Evolutionary conservation across 2,797 vertebrate species (phyloP).

Genomic region (Cottoperca gobio): DNA sequence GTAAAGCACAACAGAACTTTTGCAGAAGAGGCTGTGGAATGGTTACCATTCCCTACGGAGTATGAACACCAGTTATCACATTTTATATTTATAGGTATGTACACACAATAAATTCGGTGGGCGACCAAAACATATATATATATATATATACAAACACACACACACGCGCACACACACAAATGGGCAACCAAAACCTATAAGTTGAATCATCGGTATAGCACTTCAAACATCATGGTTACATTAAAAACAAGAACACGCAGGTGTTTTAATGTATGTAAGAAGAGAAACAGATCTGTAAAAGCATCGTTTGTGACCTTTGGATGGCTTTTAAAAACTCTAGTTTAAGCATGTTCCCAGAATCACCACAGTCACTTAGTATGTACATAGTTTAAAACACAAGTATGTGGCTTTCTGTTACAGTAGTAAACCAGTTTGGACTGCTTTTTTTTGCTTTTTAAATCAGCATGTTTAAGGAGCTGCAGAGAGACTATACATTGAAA

Average conservation of each 20-base stretch:
- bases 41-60: slow-evolving; percentile 25
- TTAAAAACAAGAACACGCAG: slow-evolving; percentile 51
- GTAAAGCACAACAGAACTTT: slow-evolving; percentile 39
- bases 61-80: slow-evolving; percentile 49
- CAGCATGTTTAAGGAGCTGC: not conserved
- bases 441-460: not conserved
- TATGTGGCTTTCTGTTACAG: slow-evolving; percentile 8
- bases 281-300: slow-evolving; percentile 35
- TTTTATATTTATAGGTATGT: slow-evolving; percentile 62
- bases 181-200: slow-evolving; percentile 55
- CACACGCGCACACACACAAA: no score
- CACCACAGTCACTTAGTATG: slow-evolving; percentile 16
- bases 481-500: not conserved
- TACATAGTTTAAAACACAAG: slow-evolving; percentile 23
- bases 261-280: slow-evolving; percentile 33
- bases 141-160: no score
- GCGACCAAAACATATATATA: slow-evolving; percentile 45
- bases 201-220: slow-evolving; percentile 55
- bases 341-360: slow-evolving; percentile 12
- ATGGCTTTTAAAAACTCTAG: slow-evolving; percentile 43
- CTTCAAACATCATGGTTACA: slow-evolving; percentile 46
- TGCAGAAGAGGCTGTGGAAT: slow-evolving; percentile 35
- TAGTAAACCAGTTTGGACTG: slow-evolving; percentile 12
- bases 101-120: slow-evolving; percentile 60
- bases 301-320: not conserved